phyloP scores from a whole-genome alignment of 1,140 invertebrate genomes.

The Drosophila micromelanica region DNA sequence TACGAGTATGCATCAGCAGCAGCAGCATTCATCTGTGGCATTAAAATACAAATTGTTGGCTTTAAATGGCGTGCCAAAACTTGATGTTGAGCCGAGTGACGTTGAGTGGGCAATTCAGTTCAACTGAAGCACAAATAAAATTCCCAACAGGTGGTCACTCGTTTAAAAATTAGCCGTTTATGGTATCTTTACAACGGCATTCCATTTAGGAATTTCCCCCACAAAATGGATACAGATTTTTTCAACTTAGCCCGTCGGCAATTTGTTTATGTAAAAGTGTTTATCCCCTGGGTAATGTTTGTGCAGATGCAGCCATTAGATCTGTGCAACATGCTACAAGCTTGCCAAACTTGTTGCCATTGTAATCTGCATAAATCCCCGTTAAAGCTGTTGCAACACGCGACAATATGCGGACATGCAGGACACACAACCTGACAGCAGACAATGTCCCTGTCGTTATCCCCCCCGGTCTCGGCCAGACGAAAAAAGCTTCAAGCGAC shows the following conservation, averaged over 20 bases:
- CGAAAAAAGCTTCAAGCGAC: constrained; percentile 10
- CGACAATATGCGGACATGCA: constrained; percentile 33
- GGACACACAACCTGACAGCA: constrained; percentile 19
- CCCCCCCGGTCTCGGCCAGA: neutral
- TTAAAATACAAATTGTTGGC: constrained; percentile 41
- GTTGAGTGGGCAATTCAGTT: constrained; percentile 9
- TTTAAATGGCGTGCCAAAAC: constrained; percentile 20
- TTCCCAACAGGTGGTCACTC: neutral
- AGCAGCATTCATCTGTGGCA: constrained; percentile 14
- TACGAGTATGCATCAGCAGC: constrained; percentile 4
- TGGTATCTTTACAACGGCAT: too few relatives aligned
- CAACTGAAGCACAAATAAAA: constrained; percentile 3
- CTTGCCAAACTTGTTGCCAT: constrained; percentile 17
- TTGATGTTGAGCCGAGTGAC: constrained; percentile 6
- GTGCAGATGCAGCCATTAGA: neutral
- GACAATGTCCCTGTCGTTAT: constrained; percentile 7
- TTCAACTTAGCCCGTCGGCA: neutral
- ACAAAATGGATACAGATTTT: constrained; percentile 3
- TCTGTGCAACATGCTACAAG: constrained; percentile 24
- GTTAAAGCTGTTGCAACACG: constrained; percentile 38
- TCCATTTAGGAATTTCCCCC: too few relatives aligned
- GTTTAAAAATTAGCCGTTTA: neutral
- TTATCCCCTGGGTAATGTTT: neutral
- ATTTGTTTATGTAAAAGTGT: constrained; percentile 16
- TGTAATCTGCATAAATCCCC: constrained; percentile 39